Percentiles rank a stretch among this genome's conserved stretches.
Evolutionary conservation across 2,888 invertebrate species (phyloP).

Genomic region (Lypha dubia): DNA sequence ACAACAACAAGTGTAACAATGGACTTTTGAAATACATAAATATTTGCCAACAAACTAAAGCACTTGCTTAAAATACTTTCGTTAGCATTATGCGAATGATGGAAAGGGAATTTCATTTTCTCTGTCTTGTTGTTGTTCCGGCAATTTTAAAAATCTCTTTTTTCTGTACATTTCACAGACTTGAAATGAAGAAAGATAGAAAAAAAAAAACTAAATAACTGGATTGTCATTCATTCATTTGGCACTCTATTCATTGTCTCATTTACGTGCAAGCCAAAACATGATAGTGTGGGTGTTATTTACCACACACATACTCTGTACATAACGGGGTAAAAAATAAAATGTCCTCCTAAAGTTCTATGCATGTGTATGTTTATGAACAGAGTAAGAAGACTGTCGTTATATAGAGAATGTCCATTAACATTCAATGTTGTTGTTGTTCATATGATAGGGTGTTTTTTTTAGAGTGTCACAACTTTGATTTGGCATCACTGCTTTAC

Average conservation of each 20-base stretch:
- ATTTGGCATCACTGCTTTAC: too few relatives aligned
- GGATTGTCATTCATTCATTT: neutral
- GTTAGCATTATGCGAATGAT: conserved; percentile 28
- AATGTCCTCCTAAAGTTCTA: too few relatives aligned
- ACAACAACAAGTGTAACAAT: neutral
- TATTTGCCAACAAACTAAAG: conserved; percentile 25
- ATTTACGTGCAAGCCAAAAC: neutral
- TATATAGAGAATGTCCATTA: too few relatives aligned
- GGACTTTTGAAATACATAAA: conserved; percentile 23
- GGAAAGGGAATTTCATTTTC: neutral
- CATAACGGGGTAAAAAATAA: too few relatives aligned
- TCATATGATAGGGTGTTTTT: too few relatives aligned
- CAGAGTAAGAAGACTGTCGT: too few relatives aligned
- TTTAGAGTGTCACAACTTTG: too few relatives aligned
- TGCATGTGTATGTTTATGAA: too few relatives aligned
- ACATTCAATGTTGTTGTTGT: too few relatives aligned
- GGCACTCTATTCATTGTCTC: neutral
- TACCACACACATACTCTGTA: too few relatives aligned
- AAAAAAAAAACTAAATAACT: neutral
- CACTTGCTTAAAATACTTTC: conserved; percentile 13
- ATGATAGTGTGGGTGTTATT: neutral
- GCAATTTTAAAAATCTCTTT: neutral
- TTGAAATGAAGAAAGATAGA: neutral
- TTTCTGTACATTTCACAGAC: neutral
- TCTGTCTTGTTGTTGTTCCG: neutral